Base-by-base conservation (phyloP, 2,113 vertebrate genomes). In the Prinia subflava region DNA sequence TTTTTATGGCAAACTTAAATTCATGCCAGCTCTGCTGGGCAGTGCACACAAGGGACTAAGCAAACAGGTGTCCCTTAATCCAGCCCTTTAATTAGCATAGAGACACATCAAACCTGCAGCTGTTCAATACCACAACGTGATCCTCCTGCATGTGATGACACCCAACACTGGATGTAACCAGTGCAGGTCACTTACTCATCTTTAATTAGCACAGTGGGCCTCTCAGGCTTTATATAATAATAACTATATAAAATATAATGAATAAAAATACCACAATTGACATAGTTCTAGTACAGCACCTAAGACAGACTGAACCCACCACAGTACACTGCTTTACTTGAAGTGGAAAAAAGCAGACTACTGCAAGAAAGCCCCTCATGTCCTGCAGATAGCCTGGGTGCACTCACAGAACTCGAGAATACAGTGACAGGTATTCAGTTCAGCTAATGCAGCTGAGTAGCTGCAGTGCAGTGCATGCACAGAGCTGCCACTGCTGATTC, bases 1-100 rank as follows among this genome's bases (percentile, higher is more conserved):
- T 0, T 4, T 1, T 0, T 39, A 19, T 24, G 14, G 49, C 39
- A 39, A 39, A 11, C 39, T 39, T 39, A 39, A 39, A 39, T 57
- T 59, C 44, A 35, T 52, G 33, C 11, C 24, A 67, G 47, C 44
- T 59, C 33, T 82, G 35, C 56, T 70, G 33, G 56, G 18, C 60
- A 78, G 55, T 9, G 49, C 49, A 73, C 2, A 7, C 11, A n/a
- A 80, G 57, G 22, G 31, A 33, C 50, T 79, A 35, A 31, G 41
- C 42, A 56, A 89, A 79, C 78, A 94, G 87, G 37, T 93, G 95
- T 86, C 55, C 74, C 15, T 80, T 93, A 92, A 95, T 94, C 85
- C 57, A 85, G 41, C 18, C 46, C 78, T 91, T 83, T 82, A 83
- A 73, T 88, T 85, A 83, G 78, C 31, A 28, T 21, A 53, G 53